phyloP scores from a whole-genome alignment of 2,113 vertebrate genomes.

The Charina bottae region DNA sequence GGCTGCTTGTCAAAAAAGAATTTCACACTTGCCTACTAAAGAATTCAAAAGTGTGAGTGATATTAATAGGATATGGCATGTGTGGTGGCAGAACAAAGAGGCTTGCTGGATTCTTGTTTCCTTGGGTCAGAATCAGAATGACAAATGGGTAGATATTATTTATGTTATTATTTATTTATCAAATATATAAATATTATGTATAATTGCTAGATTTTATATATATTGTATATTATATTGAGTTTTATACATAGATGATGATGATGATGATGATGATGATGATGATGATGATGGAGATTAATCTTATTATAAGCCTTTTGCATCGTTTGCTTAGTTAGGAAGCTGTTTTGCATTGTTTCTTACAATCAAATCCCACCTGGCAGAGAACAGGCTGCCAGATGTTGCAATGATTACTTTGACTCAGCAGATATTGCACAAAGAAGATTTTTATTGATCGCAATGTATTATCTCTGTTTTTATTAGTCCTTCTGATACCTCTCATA shows the following conservation, averaged over 20 bases:
- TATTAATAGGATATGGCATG: background rate
- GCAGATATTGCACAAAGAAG: background rate
- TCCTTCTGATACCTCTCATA: background rate
- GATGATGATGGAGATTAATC: no score
- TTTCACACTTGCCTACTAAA: background rate
- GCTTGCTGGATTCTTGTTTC: background rate
- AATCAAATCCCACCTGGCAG: background rate
- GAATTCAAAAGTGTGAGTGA: background rate
- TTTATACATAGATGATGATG: no score
- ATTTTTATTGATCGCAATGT: background rate
- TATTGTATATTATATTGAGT: no score
- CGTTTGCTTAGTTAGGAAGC: background rate
- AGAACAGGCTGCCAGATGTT: background rate
- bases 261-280: no score
- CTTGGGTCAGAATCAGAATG: slow-evolving; percentile 2
- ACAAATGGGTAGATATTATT: background rate
- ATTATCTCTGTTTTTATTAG: background rate
- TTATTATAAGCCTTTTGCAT: background rate
- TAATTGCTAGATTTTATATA: no score
- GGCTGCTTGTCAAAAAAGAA: background rate
- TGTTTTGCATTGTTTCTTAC: background rate
- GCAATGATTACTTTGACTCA: background rate
- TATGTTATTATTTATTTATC: background rate
- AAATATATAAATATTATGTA: no score
- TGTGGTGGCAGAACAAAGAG: background rate